Evolutionary conservation across 2,797 vertebrate species (phyloP).

Genomic region (Caiman crocodilus): DNA sequence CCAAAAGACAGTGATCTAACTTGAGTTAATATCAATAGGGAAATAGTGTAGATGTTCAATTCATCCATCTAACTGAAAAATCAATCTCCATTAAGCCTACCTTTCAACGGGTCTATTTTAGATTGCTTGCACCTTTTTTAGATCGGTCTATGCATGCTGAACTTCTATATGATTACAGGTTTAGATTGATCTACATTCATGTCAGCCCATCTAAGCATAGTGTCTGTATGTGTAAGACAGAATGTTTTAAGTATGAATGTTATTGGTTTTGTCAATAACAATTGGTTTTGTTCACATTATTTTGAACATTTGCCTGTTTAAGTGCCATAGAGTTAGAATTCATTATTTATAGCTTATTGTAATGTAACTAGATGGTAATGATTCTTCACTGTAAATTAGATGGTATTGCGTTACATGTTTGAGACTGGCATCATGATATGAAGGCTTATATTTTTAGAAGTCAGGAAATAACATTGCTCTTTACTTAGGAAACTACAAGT

Average conservation of each 20-base stretch:
- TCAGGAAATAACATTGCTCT: conserved; percentile 43
- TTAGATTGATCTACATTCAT: no score
- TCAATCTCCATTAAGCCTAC: no score
- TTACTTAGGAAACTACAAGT: conserved; percentile 19
- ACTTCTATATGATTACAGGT: no score
- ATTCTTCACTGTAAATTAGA: conserved; percentile 44
- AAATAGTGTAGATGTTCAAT: no score
- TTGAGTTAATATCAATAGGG: no score
- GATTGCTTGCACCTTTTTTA: no score
- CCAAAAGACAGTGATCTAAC: no score
- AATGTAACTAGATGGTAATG: conserved; percentile 21
- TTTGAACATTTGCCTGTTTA: conserved; percentile 15
- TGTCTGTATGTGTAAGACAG: background rate
- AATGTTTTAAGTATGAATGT: background rate
- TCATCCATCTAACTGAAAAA: no score
- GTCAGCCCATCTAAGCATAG: no score
- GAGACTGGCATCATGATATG: conserved; percentile 51
- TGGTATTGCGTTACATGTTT: conserved; percentile 25
- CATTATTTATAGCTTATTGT: conserved; percentile 37
- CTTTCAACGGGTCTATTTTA: no score
- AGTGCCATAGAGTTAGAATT: background rate
- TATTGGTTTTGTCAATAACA: background rate
- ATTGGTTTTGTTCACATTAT: background rate
- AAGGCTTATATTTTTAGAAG: conserved; percentile 59
- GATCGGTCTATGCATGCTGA: no score